These are phyloP conservation scores for Heliconius hermathena DNA, from an alignment of 1,140 invertebrate species.

Conservation along the genomic window DNA sequence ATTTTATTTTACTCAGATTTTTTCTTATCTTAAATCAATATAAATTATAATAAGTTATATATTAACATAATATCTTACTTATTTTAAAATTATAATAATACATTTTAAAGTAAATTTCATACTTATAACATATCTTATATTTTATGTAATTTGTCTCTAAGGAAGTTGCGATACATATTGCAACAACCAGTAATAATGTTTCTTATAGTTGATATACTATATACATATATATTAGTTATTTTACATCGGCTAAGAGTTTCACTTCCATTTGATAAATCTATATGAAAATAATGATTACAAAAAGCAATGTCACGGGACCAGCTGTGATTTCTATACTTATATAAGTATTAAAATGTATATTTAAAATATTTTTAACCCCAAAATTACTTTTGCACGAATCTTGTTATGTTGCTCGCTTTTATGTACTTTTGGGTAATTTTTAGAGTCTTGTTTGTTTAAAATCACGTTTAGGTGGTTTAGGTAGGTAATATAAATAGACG, in stretches of 20 bases:
- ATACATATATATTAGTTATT: too few relatives aligned
- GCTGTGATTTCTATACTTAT: not conserved
- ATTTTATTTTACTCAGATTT: not conserved
- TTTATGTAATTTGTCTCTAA: not conserved
- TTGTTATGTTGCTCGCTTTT: not conserved
- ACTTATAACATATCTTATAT: not conserved
- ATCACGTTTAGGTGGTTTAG: too few relatives aligned
- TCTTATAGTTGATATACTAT: not conserved
- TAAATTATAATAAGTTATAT: not conserved
- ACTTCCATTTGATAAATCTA: too few relatives aligned
- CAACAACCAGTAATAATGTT: not conserved
- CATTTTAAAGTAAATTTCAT: not conserved
- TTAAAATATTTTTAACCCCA: not conserved
- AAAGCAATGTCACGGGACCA: too few relatives aligned
- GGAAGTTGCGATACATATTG: conserved; percentile 8
- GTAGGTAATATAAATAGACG: not conserved
- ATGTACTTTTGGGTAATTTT: not conserved
- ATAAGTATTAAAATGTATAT: too few relatives aligned
- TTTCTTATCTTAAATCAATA: not conserved
- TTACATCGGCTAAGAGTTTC: too few relatives aligned
- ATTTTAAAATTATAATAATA: not conserved
- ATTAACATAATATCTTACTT: not conserved
- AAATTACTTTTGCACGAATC: not conserved
- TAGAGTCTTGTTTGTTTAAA: not conserved
- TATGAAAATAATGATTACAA: too few relatives aligned